These are phyloP conservation scores for Oncorhynchus keta DNA, from an alignment of 2,113 vertebrate species.

Conservation along the genomic window DNA sequence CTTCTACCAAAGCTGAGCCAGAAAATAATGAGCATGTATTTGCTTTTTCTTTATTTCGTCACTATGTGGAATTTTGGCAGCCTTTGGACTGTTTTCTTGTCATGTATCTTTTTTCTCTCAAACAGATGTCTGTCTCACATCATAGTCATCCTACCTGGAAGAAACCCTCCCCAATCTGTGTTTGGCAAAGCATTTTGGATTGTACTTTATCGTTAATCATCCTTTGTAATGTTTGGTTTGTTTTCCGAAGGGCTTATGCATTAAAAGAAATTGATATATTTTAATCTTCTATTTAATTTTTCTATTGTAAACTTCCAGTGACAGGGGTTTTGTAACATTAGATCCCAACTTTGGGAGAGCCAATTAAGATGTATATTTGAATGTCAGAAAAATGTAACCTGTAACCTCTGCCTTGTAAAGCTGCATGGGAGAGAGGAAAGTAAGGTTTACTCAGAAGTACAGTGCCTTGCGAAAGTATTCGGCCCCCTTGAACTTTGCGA, in stretches of 20 bases:
- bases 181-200: constrained; percentile 46
- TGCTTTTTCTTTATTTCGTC: constrained; percentile 2
- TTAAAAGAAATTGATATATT: constrained; percentile 48
- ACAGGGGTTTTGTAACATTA: constrained; percentile 37
- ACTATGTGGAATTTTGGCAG: not conserved
- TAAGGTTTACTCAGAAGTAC: constrained; percentile 49
- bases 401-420: constrained; percentile 63
- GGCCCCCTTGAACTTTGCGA: no score
- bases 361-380: constrained; percentile 70
- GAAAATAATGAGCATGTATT: not conserved
- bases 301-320: constrained; percentile 50
- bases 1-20: constrained; percentile 22
- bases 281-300: constrained; percentile 62
- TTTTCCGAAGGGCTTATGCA: constrained; percentile 76
- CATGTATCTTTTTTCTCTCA: not conserved
- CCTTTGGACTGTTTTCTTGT: not conserved
- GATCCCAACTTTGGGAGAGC: constrained; percentile 55
- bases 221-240: constrained; percentile 51
- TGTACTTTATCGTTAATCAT: constrained; percentile 47
- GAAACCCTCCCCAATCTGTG: constrained; percentile 24
- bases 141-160: constrained; percentile 32
- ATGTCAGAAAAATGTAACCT: constrained; percentile 62
- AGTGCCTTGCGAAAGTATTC: no score
- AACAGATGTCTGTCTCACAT: constrained; percentile 30
- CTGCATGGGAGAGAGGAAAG: constrained; percentile 15